These are phyloP conservation scores for Crocodylus rhombifer DNA, from an alignment of 2,797 vertebrate species.

Conservation along the genomic window DNA sequence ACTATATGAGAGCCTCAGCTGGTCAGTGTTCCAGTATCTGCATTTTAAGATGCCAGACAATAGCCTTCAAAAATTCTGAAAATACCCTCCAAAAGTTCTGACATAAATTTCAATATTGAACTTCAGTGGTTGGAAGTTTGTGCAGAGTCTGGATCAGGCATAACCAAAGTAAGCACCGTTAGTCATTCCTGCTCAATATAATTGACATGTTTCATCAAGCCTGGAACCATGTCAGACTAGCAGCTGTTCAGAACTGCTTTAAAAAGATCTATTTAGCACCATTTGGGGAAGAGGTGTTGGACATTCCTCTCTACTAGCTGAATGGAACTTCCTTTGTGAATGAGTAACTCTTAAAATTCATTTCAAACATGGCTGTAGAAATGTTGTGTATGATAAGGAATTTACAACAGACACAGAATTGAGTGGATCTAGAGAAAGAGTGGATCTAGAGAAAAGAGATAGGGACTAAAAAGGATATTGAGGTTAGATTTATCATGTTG, in stretches of 20 bases:
- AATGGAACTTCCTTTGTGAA: not conserved
- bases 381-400: not conserved
- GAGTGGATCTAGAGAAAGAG: too few species aligned
- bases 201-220: slow-evolving; percentile 47
- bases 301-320: not conserved
- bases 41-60: not conserved
- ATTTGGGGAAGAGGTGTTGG: not conserved
- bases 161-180: not conserved
- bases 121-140: not conserved
- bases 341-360: not conserved
- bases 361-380: not conserved
- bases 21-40: not conserved
- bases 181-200: slow-evolving; percentile 32
- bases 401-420: not conserved
- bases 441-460: not conserved
- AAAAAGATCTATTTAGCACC: not conserved
- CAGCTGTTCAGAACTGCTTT: slow-evolving; percentile 20
- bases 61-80: not conserved
- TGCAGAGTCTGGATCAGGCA: not conserved
- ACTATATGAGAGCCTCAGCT: not conserved
- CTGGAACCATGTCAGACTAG: slow-evolving; percentile 14
- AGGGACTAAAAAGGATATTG: not conserved
- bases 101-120: not conserved
- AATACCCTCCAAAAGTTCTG: not conserved
- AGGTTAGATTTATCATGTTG: not conserved